Evolutionary conservation across 2,888 invertebrate genomes (phyloP).

Genomic region (Xanthia icteritia): DNA sequence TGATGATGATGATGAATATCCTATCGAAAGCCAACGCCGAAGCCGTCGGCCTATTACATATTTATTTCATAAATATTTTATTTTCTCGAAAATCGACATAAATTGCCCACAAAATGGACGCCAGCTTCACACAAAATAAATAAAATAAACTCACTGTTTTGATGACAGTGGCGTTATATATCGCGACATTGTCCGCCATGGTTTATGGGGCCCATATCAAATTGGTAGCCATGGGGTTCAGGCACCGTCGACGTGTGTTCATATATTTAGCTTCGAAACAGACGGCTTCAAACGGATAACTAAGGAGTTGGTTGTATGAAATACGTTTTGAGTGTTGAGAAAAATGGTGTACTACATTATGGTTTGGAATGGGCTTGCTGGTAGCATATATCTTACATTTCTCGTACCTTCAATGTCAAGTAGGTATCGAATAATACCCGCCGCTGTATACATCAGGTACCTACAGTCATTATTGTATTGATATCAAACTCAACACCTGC

Average conservation of each 20-base stretch:
- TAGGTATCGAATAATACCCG: not conserved
- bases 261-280: slow-evolving; percentile 49
- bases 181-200: slow-evolving; percentile 67
- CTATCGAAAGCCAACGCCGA: not conserved
- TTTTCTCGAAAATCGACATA: slow-evolving; percentile 39
- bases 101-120: slow-evolving; percentile 37
- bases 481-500: not conserved
- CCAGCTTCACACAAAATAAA: slow-evolving; percentile 41
- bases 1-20: not conserved
- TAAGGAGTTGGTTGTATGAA: slow-evolving; percentile 28
- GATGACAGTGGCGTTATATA: slow-evolving; percentile 68
- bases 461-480: not conserved
- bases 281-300: slow-evolving; percentile 33
- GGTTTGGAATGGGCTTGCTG: not conserved
- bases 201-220: slow-evolving; percentile 66
- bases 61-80: slow-evolving; percentile 26
- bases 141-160: slow-evolving; percentile 49
- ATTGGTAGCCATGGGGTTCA: slow-evolving; percentile 61
- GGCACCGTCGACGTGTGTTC: slow-evolving; percentile 19
- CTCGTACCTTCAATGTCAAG: not conserved
- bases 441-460: not conserved
- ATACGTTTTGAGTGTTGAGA: slow-evolving; percentile 12
- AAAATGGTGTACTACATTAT: slow-evolving; percentile 5
- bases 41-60: not conserved
- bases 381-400: not conserved